Conservation (phyloP, 2,888 invertebrate genomes). For the Agelastica alni region DNA sequence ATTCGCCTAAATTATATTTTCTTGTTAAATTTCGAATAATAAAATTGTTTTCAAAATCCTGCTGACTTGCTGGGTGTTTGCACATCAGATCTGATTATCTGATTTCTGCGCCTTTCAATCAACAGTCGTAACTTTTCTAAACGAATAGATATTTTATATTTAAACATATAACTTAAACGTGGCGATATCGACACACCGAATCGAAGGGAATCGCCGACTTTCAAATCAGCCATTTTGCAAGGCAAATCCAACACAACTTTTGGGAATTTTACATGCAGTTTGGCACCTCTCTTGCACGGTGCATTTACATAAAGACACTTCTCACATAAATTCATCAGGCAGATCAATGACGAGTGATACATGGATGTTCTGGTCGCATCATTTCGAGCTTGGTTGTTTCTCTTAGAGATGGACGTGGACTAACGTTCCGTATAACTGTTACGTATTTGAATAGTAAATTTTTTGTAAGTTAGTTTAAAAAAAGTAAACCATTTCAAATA, state of each 20-base stretch:
- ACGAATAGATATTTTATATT: conserved; percentile 20
- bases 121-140: conserved; percentile 12
- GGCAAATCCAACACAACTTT: conserved; percentile 17
- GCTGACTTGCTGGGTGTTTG: too few species aligned
- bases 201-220: conserved; percentile 7
- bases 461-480: too few species aligned
- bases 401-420: conserved; percentile 33
- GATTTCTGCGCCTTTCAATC: background rate
- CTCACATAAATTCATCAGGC: conserved; percentile 43
- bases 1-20: too few species aligned
- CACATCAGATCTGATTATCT: too few species aligned
- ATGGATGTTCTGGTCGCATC: conserved; percentile 42
- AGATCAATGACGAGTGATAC: conserved; percentile 35
- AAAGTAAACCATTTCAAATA: too few species aligned
- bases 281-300: conserved; percentile 17
- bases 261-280: conserved; percentile 20
- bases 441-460: background rate
- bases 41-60: too few species aligned
- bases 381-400: conserved; percentile 39
- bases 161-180: conserved; percentile 2
- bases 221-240: conserved; percentile 15
- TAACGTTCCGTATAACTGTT: conserved; percentile 12
- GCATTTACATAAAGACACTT: conserved; percentile 38
- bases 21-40: too few species aligned
- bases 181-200: conserved; percentile 1